Conservation (phyloP, 2,113 vertebrate genomes). For the Tetrax tetrax region DNA sequence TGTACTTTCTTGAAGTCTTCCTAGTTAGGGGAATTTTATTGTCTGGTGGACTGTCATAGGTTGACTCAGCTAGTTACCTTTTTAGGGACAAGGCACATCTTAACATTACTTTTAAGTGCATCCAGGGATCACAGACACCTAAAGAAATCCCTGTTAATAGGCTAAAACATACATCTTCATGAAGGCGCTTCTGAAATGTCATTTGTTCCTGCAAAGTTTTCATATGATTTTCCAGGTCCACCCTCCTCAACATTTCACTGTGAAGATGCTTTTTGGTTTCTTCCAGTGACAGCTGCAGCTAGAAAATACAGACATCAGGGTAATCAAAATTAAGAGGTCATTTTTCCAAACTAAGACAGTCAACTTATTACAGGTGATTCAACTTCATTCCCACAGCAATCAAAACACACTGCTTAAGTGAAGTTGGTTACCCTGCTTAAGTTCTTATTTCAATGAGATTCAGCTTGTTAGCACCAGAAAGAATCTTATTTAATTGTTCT, state of each 20-base stretch:
- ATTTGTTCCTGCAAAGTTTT: constrained; percentile 83
- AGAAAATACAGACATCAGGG: neutral
- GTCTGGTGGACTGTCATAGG: neutral
- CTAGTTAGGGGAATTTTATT: neutral
- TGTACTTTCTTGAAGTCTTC: neutral
- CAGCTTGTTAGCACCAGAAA: neutral
- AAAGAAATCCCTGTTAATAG: constrained; percentile 8
- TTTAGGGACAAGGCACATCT: neutral
- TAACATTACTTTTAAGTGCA: constrained; percentile 8
- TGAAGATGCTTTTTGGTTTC: constrained; percentile 78
- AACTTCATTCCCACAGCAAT: neutral
- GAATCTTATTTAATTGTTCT: neutral
- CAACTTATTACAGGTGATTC: neutral
- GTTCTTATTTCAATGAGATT: neutral
- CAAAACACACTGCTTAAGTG: neutral
- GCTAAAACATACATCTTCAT: constrained; percentile 76
- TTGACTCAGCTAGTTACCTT: constrained; percentile 30
- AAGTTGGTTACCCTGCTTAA: neutral
- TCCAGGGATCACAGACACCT: neutral
- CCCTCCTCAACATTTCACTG: constrained; percentile 78
- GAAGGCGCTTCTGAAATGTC: constrained; percentile 78
- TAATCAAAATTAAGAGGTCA: neutral
- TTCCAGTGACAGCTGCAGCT: constrained; percentile 58
- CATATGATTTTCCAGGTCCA: constrained; percentile 81
- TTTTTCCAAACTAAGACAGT: neutral